Evolutionary conservation across 2,113 vertebrate species (phyloP).

Genomic region (Podarcis cretensis): DNA sequence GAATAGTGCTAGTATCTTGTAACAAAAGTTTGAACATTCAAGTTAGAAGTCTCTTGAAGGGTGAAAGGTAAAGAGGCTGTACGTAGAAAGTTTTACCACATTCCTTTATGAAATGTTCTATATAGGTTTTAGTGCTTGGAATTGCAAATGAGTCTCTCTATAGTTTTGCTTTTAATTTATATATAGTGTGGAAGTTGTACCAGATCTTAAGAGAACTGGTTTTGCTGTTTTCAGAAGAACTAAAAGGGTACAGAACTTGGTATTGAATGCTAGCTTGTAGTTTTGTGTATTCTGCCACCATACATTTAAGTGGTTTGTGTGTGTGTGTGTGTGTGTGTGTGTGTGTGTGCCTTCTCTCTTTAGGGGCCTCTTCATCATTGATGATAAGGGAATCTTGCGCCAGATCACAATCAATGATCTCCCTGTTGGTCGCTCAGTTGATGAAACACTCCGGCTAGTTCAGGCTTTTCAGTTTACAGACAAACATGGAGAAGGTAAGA

Average conservation of each 20-base stretch:
- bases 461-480: constrained; percentile 99
- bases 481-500: constrained; percentile 95
- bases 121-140: not conserved
- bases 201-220: not conserved
- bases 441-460: constrained; percentile 93
- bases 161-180: too few relatives aligned
- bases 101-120: not conserved
- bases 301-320: not conserved
- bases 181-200: not conserved
- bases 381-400: constrained; percentile 91
- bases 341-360: not conserved
- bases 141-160: not conserved
- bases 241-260: not conserved
- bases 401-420: constrained; percentile 99
- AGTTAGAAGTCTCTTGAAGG: not conserved
- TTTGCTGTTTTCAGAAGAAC: not conserved
- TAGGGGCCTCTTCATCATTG: constrained; percentile 97
- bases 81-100: not conserved
- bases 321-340: too few relatives aligned
- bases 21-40: too few relatives aligned
- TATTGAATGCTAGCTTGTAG: not conserved
- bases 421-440: constrained; percentile 96
- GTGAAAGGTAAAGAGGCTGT: not conserved
- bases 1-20: not conserved
- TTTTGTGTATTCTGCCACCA: not conserved